Evolutionary conservation across 2,113 vertebrate species (phyloP), one percentile per base, ranked within the genome.

Genomic region (Ivindomyrus marchei): DNA sequence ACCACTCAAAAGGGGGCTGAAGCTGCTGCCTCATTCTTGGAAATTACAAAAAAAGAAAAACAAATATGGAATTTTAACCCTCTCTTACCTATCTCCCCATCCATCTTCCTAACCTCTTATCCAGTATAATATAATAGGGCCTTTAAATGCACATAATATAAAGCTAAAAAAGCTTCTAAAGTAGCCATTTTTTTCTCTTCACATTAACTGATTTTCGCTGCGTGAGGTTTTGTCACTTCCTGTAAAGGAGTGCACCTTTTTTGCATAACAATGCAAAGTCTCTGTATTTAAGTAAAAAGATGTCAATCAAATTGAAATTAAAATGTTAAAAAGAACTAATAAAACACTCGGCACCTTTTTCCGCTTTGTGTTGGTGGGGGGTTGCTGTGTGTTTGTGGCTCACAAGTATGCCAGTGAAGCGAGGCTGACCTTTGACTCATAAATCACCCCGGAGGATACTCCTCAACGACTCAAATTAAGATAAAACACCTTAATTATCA

Each of bases 401-500:
- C 91, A 94, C 93, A 95, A 93, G 94, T 19, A 92, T 10, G 91
- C 92, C 91, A 52, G 52, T 92, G 90, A 89, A 94, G 93, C 93
- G 92, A 31, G 21, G 89, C 93, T 90, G 90, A 53, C 85, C 31
- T 52, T 90, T 46, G 90, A 86, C 93, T 94, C 94, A 94, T 97
- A 96, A 96, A 97, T 97, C 96, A 97, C 93, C 88, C 89, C 86
- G 94, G 95, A 94, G 96, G 96, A 97, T 94, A 94, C 95, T 95
- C 95, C 95, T 95, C 92, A 96, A 94, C 96, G 95, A 95, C 95
- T 95, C 94, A 95, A 95, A 97, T 97, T 95, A 96, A 97, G 96
- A 97, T 95, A 95, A 97, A 97, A 95, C 90, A 91, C 95, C 93
- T 95, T 94, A 92, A 53, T 95, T 96, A 95, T 95, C 95, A 96